Percentiles rank a stretch among this genome's conserved stretches.
Evolutionary conservation across 2,113 vertebrate species (phyloP).

Genomic region (Cyprinodon tularosa): DNA sequence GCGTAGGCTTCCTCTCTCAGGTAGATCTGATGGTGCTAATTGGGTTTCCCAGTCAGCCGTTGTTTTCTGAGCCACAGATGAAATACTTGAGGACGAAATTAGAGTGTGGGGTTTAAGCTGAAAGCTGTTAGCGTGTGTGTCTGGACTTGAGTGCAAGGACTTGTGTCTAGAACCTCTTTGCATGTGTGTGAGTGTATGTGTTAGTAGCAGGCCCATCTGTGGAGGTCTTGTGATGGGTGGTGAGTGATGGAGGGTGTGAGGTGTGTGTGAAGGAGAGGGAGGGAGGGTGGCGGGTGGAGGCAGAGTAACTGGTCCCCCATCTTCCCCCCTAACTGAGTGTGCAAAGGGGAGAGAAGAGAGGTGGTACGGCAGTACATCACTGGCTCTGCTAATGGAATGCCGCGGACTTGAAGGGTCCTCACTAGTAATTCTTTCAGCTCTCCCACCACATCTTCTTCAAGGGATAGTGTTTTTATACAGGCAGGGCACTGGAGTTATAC

Average conservation of each 20-base stretch:
- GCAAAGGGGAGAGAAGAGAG: neutral
- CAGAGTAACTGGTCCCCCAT: constrained; percentile 32
- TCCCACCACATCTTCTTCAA: constrained; percentile 29
- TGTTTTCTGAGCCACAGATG: constrained; percentile 37
- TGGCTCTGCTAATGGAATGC: constrained; percentile 70
- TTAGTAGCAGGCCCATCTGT: constrained; percentile 54
- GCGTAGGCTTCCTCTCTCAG: constrained; percentile 36
- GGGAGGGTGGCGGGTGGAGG: constrained; percentile 53
- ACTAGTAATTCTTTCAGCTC: constrained; percentile 36
- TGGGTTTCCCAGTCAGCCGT: constrained; percentile 27
- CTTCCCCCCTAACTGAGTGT: constrained; percentile 24
- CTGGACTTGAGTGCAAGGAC: constrained; percentile 20
- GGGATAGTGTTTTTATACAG: constrained; percentile 10
- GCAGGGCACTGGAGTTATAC: neutral
- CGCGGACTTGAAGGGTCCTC: constrained; percentile 68
- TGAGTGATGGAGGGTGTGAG: constrained; percentile 66
- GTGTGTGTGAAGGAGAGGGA: constrained; percentile 53
- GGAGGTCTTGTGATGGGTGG: constrained; percentile 70
- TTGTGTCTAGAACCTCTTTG: constrained; percentile 14
- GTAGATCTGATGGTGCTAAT: constrained; percentile 58
- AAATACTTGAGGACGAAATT: constrained; percentile 24
- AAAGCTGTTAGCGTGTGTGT: constrained; percentile 22
- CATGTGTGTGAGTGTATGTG: constrained; percentile 15
- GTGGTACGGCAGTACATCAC: constrained; percentile 70
- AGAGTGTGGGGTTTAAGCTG: constrained; percentile 11